Base-by-base conservation (phyloP, 2,888 invertebrate genomes). In the Rotaria macrura region DNA sequence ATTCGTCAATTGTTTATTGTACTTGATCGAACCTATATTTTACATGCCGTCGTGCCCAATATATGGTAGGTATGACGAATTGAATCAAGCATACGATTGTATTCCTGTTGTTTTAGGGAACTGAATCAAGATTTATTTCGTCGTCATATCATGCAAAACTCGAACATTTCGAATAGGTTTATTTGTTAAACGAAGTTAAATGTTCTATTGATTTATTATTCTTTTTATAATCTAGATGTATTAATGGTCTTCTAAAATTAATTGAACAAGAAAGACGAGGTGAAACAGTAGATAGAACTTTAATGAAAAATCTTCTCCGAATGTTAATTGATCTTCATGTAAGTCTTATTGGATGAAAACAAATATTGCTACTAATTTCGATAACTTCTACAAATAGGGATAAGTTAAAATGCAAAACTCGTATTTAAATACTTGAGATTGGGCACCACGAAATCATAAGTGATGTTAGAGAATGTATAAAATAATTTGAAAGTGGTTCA, bases 1-100 rank as follows among this genome's bases (percentile, higher is more conserved):
- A 97, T 98, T 88, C 93, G 98, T 87, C 97, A 97, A 92, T 97
- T 99, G 91, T 99, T 99, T 92, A 93, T 98, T 85, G 97, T 96
- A 91, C 93, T 99, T 89, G 98, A 99, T 92, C 93, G 98, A 88
- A 97, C 97, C 65, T 98, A 97, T 91, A 96, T 98, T 72, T 92
- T 98, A 87, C 97, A 97, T 90, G 96, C 95, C 91, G 95, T 96
- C 87, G 95, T 98, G 90, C 94, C 95, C 89, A 97, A 98, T 85
- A 95, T 99, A 91, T 99, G 99, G 97, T 95, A 91, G 91, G 4
- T 34, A n/a, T 20, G 34, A 34, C 7, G 20, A 12, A 12, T 4
- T 14, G 47, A 47, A 47, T 47, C 10, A 47, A 47, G 9, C 5
- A 9, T 12, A 1, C 9, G 14, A 12, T 47, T 47, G 6, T 47